Base-by-base conservation (phyloP, 2,888 invertebrate species). In the Chrysolina oricalcia region DNA sequence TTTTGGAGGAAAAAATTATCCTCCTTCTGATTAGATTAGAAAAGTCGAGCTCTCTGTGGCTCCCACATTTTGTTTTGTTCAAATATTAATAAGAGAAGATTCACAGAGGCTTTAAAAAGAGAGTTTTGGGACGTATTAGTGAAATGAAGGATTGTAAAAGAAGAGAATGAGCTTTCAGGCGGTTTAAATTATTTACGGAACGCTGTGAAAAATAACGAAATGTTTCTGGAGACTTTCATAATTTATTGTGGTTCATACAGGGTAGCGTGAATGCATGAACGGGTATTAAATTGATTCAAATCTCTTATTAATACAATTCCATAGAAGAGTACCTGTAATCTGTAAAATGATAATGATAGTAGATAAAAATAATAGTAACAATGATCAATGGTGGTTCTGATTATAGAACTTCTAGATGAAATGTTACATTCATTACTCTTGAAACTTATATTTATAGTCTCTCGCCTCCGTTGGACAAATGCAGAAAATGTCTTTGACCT, bases 21-120 rank as follows among this genome's bases (percentile, higher is more conserved):
- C 50, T 48, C 40, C 50, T 41, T 19, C 41, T 66, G 74, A 70
- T 74, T 71, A 74, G 71, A 78, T 78, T 56, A 71, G 48, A 68
- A 64, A 48, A 72, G 72, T 43, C 40, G 53, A 23, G 62, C 65
- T 35, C 41, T 71, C 68, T 35, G 50, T 70, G 27, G 67, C 73
- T 11, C 41, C 43, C 67, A 63, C 69, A 73, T 73, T 77, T 74
- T 68, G 71, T 69, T 68, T 65, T 41, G 43, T 62, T 74, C 62
- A 77, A 77, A 73, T 72, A 70, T 76, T 71, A 72, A 77, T 73
- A 72, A 77, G 64, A 72, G 59, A 68, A 63, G 64, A 59, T 66
- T 73, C 59, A 48, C 48, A 27, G 62, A 64, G 64, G 50, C 72
- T 72, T 72, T 72, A 40, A 65, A 65, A 76, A 65, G 69, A 69